phyloP scores from a whole-genome alignment of 2,113 vertebrate genomes.

The Vanacampus margaritifer region DNA sequence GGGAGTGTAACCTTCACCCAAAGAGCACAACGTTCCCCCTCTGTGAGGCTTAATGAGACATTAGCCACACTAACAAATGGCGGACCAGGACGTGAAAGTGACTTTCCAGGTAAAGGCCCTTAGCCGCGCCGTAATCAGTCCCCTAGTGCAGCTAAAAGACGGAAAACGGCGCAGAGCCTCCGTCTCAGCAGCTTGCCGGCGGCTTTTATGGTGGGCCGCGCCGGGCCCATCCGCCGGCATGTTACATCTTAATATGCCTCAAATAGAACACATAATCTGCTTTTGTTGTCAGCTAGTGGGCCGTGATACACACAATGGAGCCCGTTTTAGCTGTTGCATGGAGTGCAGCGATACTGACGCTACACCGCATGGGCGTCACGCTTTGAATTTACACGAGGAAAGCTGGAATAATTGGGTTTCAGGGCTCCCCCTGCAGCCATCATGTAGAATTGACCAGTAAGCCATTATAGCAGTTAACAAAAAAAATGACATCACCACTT shows the following conservation, averaged over 20 bases:
- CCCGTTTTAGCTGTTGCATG: constrained; percentile 31
- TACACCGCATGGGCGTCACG: background rate
- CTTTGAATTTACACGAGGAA: background rate
- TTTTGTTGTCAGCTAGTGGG: constrained; percentile 48
- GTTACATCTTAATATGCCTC: constrained; percentile 65
- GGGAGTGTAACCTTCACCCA: constrained; percentile 64
- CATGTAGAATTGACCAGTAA: background rate
- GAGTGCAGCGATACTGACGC: background rate
- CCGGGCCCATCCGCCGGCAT: constrained; percentile 49
- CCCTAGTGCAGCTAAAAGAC: constrained; percentile 59
- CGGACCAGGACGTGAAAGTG: constrained; percentile 63
- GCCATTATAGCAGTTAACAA: too few relatives aligned
- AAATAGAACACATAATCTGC: constrained; percentile 66
- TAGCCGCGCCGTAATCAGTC: constrained; percentile 63
- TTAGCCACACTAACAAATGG: constrained; percentile 67
- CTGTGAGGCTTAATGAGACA: constrained; percentile 67
- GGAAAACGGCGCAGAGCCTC: constrained; percentile 61
- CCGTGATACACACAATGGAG: constrained; percentile 32
- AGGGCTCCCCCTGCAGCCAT: background rate
- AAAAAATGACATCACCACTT: too few relatives aligned
- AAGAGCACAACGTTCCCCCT: constrained; percentile 64
- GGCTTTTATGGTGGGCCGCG: constrained; percentile 64
- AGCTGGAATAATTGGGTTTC: background rate
- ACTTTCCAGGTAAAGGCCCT: constrained; percentile 68
- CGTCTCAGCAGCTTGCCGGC: constrained; percentile 64